Percentiles rank a stretch among this genome's conserved stretches.
Conservation (phyloP, 2,797 vertebrate species). For the Bradypodion ventrale region DNA sequence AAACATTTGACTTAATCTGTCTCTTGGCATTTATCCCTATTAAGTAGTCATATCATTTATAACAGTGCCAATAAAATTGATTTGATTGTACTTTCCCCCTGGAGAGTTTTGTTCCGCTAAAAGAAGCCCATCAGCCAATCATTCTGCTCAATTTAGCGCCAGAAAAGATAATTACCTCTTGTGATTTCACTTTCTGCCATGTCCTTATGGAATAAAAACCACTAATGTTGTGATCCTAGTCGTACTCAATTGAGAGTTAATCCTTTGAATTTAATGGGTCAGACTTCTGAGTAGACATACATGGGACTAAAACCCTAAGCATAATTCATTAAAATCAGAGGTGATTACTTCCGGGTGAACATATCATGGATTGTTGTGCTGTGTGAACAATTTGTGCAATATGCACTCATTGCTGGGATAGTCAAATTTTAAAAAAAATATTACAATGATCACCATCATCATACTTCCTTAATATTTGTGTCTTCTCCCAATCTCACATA, state of each 20-base stretch:
- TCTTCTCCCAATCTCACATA: background rate
- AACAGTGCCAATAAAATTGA: constrained; percentile 41
- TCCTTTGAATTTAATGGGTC: background rate
- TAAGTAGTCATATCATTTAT: constrained; percentile 39
- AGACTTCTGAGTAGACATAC: background rate
- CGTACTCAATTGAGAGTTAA: background rate
- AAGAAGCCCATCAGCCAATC: constrained; percentile 40
- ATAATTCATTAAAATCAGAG: background rate
- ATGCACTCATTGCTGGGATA: background rate
- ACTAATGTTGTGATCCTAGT: background rate
- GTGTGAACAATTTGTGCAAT: background rate
- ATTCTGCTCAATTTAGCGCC: constrained; percentile 42
- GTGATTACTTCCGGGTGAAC: background rate
- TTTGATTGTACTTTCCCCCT: constrained; percentile 40
- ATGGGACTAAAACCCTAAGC: background rate
- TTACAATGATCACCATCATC: background rate
- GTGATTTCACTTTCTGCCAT: constrained; percentile 35
- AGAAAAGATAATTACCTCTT: constrained; percentile 40
- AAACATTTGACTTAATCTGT: constrained; percentile 43
- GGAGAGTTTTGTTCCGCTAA: constrained; percentile 37
- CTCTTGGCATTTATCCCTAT: constrained; percentile 42
- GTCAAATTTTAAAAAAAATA: background rate
- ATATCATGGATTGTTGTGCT: background rate
- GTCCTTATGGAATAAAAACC: constrained; percentile 28
- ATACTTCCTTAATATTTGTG: background rate